Evolutionary conservation across 2,888 invertebrate genomes (phyloP).

Genomic region (Pherbina coryleti): DNA sequence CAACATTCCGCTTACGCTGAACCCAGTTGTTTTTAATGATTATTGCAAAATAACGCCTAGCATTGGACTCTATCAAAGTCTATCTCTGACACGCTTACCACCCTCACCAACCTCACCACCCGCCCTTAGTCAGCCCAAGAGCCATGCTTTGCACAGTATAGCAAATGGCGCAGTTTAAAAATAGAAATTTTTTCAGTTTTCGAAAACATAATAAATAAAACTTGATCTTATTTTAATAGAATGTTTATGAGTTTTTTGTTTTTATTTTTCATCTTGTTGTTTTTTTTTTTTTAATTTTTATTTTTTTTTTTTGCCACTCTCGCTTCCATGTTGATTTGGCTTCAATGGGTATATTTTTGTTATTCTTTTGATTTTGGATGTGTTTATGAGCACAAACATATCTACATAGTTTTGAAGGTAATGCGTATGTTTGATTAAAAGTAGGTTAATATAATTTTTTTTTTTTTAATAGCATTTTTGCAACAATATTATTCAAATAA

Average conservation of each 20-base stretch:
- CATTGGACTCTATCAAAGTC: background rate
- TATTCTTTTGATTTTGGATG: too few relatives aligned
- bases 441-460: too few relatives aligned
- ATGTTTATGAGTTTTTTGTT: background rate
- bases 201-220: too few relatives aligned
- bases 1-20: background rate
- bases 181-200: background rate
- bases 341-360: too few relatives aligned
- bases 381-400: too few relatives aligned
- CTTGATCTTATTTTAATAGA: too few relatives aligned
- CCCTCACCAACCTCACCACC: background rate
- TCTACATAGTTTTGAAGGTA: too few relatives aligned
- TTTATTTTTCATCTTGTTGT: background rate
- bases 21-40: conserved; percentile 20
- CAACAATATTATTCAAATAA: too few relatives aligned
- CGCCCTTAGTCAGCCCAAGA: background rate
- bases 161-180: background rate
- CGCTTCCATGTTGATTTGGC: background rate
- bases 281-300: background rate
- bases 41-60: background rate
- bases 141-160: background rate
- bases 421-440: too few relatives aligned
- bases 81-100: too few relatives aligned
- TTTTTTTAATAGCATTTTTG: too few relatives aligned
- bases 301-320: background rate